phyloP scores from a whole-genome alignment of 2,797 vertebrate genomes.

The Labeo calbasu region DNA sequence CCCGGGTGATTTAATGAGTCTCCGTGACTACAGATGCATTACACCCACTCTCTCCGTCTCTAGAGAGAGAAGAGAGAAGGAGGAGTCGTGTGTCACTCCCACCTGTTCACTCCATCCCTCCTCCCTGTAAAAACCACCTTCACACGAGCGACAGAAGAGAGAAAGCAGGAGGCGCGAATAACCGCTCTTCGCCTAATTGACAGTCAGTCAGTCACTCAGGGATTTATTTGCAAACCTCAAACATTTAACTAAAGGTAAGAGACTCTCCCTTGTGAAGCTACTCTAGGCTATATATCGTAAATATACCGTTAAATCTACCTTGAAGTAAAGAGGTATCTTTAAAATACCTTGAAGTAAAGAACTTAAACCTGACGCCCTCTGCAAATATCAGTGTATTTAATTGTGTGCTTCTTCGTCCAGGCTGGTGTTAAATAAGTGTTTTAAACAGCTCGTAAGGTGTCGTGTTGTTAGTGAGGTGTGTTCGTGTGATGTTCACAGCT shows the following conservation, averaged over 20 bases:
- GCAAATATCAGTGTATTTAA: not conserved
- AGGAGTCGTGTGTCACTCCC: conserved; percentile 60
- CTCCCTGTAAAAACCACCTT: conserved; percentile 36
- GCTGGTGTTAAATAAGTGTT: not conserved
- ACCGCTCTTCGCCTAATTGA: not conserved
- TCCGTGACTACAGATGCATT: conserved; percentile 20
- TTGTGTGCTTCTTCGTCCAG: not conserved
- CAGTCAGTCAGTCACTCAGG: not conserved
- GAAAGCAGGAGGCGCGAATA: not conserved
- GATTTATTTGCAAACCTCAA: conserved; percentile 37
- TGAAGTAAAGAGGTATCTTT: not conserved
- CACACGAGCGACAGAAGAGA: conserved; percentile 8
- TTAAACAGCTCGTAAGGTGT: not conserved
- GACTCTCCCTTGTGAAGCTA: not conserved
- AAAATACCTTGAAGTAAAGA: not conserved
- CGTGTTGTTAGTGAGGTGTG: not conserved
- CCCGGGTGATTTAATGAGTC: not conserved
- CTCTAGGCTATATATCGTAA: not conserved
- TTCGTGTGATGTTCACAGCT: not conserved
- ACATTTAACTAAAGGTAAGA: conserved; percentile 54
- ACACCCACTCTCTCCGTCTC: conserved; percentile 38
- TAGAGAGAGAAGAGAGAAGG: conserved; percentile 55
- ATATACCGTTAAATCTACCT: not conserved
- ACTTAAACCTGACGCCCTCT: not conserved
- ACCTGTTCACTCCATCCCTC: conserved; percentile 57